Conservation (phyloP, 2,113 vertebrate genomes). For the Xenopus tropicalis region UCB_Xtro_10.0 CM004443.2:134403001-134403500, state of each 20-base stretch:
- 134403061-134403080: too few relatives aligned
- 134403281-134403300: slow-evolving; percentile 20
- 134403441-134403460: slow-evolving; percentile 17
- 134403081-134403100: too few relatives aligned
- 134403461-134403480: slow-evolving; percentile 3
- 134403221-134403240: neutral
- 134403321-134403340: slow-evolving; percentile 38
- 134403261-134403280: slow-evolving; percentile 5
- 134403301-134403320: slow-evolving; percentile 15
- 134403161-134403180: too few relatives aligned
- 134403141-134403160: too few relatives aligned
- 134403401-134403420: slow-evolving; percentile 31
- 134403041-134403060: too few relatives aligned
- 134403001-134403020: too few relatives aligned
- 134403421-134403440: neutral
- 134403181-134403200: too few relatives aligned
- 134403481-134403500: slow-evolving; percentile 4
- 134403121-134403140: too few relatives aligned
- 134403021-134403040: too few relatives aligned
- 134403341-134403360: slow-evolving; percentile 35
- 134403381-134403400: slow-evolving; percentile 26
- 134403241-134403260: slow-evolving; percentile 12
- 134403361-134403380: slow-evolving; percentile 30
- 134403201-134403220: too few relatives aligned
- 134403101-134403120: too few relatives aligned